Base-by-base conservation (phyloP, 2,888 invertebrate genomes). In the Ptilodon capucinus region DNA sequence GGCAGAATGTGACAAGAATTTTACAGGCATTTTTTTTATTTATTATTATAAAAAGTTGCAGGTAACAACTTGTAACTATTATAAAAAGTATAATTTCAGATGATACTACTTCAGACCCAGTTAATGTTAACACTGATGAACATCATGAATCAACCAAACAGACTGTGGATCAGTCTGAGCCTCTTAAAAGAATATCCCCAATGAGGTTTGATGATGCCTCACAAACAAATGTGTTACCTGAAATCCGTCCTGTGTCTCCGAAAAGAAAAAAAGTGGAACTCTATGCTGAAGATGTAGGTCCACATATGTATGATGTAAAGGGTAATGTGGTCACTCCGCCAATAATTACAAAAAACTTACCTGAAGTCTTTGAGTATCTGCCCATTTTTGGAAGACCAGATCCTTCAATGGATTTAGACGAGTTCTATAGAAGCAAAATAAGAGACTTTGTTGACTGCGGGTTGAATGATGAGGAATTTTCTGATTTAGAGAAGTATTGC, bases 401-500 rank as follows among this genome's bases (percentile, higher is more conserved):
- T 13, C 48, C 55, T 1, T 64, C 58, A 9, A 65, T 42, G 0
- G 60, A 63, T 1, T 40, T 83, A 3, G 53, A 71, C 2, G 54
- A 74, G 0, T 84, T 77, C 52, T 70, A 72, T 28, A 55, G 65
- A 9, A 56, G 70, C 25, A 76, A 80, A 53, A 64, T 86, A 1
- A 75, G 72, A 45, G 78, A 85, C 30, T 90, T 75, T 74, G 71
- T 88, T 30, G 86, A 86, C 0, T 70, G 64, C 51, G 81, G 68
- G 44, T 58, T 92, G 5, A 79, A 68, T 42, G 79, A 89, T 46
- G 72, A 81, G 14, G 86, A 91, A 50, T 87, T 84, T 63, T 60
- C 75, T 1, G 78, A 88, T 46, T 60, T 92, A 3, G 63, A 74
- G 1, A 72, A 76, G 6, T 90, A 86, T 65, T 92, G 92, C 80